Percentiles rank a stretch among this genome's conserved stretches.
Evolutionary conservation across 2,113 vertebrate genomes (phyloP).

Genomic region (Furnarius figulus): DNA sequence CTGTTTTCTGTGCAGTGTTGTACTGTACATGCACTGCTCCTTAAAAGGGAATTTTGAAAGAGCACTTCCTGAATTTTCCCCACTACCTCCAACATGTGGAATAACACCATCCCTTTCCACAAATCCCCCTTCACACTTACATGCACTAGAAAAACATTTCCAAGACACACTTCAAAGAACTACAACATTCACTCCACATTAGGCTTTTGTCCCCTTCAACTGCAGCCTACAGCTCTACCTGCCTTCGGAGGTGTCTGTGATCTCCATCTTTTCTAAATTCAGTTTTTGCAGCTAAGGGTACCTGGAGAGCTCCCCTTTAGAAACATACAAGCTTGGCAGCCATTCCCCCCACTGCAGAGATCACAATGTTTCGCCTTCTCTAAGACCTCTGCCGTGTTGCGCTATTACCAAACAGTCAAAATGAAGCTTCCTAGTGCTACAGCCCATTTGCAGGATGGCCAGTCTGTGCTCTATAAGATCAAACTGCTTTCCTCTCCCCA

Average conservation of each 20-base stretch:
- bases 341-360: neutral
- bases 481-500: neutral
- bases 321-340: neutral
- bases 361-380: neutral
- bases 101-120: neutral
- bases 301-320: neutral
- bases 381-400: neutral
- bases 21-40: accelerated
- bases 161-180: neutral
- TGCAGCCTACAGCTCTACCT: neutral
- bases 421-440: neutral
- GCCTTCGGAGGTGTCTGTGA: neutral
- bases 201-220: neutral
- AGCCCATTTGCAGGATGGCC: neutral
- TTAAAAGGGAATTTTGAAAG: neutral
- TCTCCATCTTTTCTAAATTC: neutral
- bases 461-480: neutral
- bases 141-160: neutral
- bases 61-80: neutral
- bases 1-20: neutral
- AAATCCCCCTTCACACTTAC: neutral
- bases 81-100: neutral
- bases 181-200: neutral
- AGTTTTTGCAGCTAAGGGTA: neutral
- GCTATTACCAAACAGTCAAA: neutral